A percentile compares a stretch with the other conserved stretches of the same genome.
phyloP scores from a whole-genome alignment of 2,888 invertebrate species.

The Leptarthrus brevirostris region DNA sequence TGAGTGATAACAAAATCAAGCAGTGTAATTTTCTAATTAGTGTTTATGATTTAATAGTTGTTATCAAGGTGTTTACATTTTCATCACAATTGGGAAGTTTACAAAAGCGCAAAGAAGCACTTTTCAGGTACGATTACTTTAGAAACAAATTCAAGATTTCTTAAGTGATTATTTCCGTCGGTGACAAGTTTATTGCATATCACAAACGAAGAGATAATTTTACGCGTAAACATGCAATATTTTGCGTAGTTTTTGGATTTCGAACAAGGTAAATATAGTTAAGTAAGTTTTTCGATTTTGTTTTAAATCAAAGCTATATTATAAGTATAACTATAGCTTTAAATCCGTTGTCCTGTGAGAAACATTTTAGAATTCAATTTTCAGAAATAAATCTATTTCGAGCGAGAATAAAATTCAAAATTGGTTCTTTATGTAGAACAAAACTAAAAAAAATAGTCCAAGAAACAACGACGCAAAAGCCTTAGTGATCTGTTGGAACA shows the following conservation, averaged over 20 bases:
- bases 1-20: background rate
- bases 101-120: background rate
- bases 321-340: background rate
- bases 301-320: background rate
- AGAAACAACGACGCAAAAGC: too few relatives aligned
- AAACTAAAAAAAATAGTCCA: too few relatives aligned
- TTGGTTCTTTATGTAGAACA: too few relatives aligned
- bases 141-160: constrained; percentile 7
- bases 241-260: background rate
- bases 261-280: background rate
- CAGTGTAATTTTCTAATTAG: background rate
- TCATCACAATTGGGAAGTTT: constrained; percentile 3
- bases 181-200: constrained; percentile 9
- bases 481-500: too few relatives aligned
- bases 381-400: too few relatives aligned
- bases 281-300: background rate
- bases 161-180: constrained; percentile 25
- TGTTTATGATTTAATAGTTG: constrained; percentile 15
- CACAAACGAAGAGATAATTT: background rate
- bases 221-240: constrained; percentile 11
- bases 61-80: constrained; percentile 8
- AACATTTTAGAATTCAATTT: too few relatives aligned
- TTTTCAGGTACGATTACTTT: background rate
- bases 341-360: too few relatives aligned
- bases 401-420: too few relatives aligned